Conservation (phyloP, 2,797 vertebrate species). For the Coendou prehensilis region DNA sequence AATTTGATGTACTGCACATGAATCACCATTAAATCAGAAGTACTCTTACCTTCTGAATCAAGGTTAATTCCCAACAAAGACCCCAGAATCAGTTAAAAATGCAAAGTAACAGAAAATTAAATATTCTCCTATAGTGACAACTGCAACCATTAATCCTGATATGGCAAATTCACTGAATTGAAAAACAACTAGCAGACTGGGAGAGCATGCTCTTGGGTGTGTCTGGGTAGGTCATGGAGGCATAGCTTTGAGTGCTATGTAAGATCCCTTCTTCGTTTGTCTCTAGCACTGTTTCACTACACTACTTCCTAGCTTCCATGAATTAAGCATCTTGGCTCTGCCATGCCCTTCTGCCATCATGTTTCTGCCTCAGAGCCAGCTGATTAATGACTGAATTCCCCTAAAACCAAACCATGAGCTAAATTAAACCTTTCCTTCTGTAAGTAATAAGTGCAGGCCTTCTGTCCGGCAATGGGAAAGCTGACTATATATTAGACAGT, state of each 20-base stretch:
- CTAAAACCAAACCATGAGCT: not conserved
- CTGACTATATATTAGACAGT: not conserved
- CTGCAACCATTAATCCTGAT: not conserved
- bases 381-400: not conserved
- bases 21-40: not conserved
- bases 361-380: not conserved
- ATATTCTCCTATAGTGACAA: not conserved
- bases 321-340: not conserved
- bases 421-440: not conserved
- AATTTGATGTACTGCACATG: not conserved
- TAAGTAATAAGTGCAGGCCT: not conserved
- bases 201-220: not conserved
- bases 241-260: not conserved
- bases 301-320: not conserved
- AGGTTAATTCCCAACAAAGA: not conserved
- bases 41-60: not conserved
- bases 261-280: not conserved
- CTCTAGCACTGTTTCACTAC: not conserved
- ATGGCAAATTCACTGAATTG: not conserved
- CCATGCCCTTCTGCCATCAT: not conserved
- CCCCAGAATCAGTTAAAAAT: constrained; percentile 22
- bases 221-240: not conserved
- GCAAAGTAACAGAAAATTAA: not conserved
- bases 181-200: not conserved
- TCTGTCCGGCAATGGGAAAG: not conserved